Evolutionary conservation across 92 coral and sea anemone genomes (phyloP).

Genomic region (Epizoanthus rinbou): DNA sequence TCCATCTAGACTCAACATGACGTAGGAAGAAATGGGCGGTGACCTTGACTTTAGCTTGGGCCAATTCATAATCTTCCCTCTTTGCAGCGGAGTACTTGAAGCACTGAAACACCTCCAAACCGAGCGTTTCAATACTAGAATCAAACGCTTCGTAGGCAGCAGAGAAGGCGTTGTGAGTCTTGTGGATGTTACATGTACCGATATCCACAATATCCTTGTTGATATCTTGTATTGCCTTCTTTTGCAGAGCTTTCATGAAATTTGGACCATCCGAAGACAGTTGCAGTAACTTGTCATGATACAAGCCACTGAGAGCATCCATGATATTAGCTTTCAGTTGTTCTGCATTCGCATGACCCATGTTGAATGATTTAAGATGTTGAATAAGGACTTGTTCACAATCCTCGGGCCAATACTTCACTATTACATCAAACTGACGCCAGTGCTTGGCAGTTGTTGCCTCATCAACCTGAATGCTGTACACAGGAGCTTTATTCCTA

Average conservation of each 20-base stretch:
- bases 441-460: conserved; percentile 47
- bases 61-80: conserved; percentile 47
- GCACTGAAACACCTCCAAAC: conserved; percentile 45
- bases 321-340: conserved; percentile 47
- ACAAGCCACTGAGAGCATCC: conserved; percentile 44
- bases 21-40: conserved; percentile 48
- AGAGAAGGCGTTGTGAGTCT: conserved; percentile 47
- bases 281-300: conserved; percentile 43
- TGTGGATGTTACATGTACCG: conserved; percentile 48
- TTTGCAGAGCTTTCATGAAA: conserved; percentile 42
- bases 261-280: conserved; percentile 49
- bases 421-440: conserved; percentile 47
- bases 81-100: conserved; percentile 44
- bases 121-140: conserved; percentile 46
- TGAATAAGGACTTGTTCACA: conserved; percentile 45
- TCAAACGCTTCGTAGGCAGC: conserved; percentile 50
- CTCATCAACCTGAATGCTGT: conserved; percentile 46
- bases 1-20: conserved; percentile 47
- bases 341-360: conserved; percentile 47
- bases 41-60: conserved; percentile 49
- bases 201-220: conserved; percentile 44
- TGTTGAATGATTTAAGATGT: conserved; percentile 46
- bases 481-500: conserved; percentile 44
- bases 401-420: conserved; percentile 48
- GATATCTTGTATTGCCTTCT: conserved; percentile 40